Base-by-base conservation (phyloP, 2,797 vertebrate genomes). In the Amphiprion clarkii region DNA sequence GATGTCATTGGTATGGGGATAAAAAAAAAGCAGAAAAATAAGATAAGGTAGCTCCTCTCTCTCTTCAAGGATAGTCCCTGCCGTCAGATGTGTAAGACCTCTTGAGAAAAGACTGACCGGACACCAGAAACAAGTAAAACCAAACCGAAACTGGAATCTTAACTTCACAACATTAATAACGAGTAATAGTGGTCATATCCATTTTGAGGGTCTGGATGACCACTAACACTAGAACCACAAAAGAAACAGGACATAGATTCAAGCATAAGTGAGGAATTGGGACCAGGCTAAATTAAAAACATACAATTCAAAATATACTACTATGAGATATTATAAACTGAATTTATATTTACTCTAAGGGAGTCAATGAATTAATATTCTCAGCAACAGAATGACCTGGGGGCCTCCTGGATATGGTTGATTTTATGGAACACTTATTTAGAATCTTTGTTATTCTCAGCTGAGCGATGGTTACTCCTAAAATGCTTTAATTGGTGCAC, bases 321-420 rank as follows among this genome's bases (percentile, higher is more conserved):
- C 27, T 27, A 27, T 27, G 27, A 27, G 27, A 27, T 23, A 51
- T 44, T 21, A 29, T 54, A 67, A 23, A 27, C 16, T 58, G 29
- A 76, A 68, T 76, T 29, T 40, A 31, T 31, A 6, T 63, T 66
- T 57, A n/a, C n/a, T 74, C 53, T 48, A 25, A 51, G 13, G 49
- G 55, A 48, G 39, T 58, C 23, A 52, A 17, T 31, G 29, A 72
- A 40, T 74, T 72, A 49, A 67, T 75, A 71, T 70, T 81, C 73
- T 64, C 3, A 2, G 56, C 48, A 81, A 56, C 19, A 31, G 46
- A 2, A 3, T 68, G 9, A 62, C 67, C 57, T 48, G 48, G 1
- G 17, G 48, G 61, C 64, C 40, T 75, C 8, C 40, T 64, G 51
- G 61, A 78, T 74, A 52, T 14, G 14, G 53, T 11, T 48, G 23